A percentile compares a stretch with the other conserved stretches of the same genome.
These are phyloP conservation scores for Peromyscus nudipes DNA, from an alignment of 2,797 vertebrate genomes.

Conservation along the genomic window DNA sequence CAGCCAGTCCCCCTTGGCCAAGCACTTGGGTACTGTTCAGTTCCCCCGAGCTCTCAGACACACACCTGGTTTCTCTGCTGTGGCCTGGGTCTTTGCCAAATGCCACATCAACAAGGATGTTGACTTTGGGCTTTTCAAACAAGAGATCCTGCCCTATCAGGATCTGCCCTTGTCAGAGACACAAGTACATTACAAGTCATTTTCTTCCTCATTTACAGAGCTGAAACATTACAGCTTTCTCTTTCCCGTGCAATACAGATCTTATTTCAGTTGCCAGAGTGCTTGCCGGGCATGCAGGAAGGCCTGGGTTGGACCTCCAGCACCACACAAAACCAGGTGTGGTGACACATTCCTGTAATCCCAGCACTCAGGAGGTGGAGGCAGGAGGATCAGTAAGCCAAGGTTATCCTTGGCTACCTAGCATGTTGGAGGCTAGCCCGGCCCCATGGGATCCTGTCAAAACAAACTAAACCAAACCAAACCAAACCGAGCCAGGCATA, in stretches of 20 bases:
- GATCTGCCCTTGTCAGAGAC: neutral
- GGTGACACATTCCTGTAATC: neutral
- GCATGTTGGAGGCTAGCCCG: neutral
- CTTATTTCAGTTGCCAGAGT: neutral
- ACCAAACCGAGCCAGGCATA: neutral
- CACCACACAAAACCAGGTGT: neutral
- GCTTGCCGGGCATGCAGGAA: neutral
- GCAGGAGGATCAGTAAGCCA: neutral
- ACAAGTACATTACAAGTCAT: too few species aligned
- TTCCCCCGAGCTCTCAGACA: accelerated
- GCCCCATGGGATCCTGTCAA: neutral
- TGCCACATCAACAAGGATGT: slow-evolving; percentile 11
- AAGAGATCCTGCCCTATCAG: slow-evolving; percentile 21
- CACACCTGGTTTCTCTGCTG: neutral
- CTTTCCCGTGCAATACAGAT: neutral
- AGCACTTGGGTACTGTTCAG: neutral
- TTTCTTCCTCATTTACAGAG: neutral
- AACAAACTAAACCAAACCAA: neutral
- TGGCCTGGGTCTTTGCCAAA: neutral
- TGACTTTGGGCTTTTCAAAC: slow-evolving; percentile 49
- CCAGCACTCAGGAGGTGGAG: neutral
- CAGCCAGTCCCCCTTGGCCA: neutral
- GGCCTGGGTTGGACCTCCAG: neutral
- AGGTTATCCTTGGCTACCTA: neutral
- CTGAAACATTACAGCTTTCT: neutral